Evolutionary conservation across 2,888 invertebrate species (phyloP).

Genomic region (Metalampra italica): DNA sequence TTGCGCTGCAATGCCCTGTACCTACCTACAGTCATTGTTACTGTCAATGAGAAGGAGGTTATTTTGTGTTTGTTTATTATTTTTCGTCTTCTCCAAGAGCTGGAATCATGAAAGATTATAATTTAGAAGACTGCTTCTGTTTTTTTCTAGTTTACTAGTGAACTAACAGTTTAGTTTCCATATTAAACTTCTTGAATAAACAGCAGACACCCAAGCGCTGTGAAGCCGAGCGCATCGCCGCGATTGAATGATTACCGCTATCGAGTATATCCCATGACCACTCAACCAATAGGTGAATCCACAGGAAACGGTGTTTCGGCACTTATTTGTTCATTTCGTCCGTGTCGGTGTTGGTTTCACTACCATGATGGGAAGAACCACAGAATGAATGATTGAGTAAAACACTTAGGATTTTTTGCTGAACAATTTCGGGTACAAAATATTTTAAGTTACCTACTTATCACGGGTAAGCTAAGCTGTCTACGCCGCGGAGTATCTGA

Average conservation of each 20-base stretch:
- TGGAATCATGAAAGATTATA: too few relatives aligned
- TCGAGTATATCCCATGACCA: background rate
- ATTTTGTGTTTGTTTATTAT: background rate
- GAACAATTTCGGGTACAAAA: too few relatives aligned
- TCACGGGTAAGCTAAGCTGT: too few relatives aligned
- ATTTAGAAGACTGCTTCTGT: background rate
- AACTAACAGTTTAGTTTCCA: too few relatives aligned
- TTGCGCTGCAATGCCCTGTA: slow-evolving; percentile 50
- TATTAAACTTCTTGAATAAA: background rate
- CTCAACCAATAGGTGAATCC: slow-evolving; percentile 5
- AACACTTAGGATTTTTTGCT: too few relatives aligned
- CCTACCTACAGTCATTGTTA: slow-evolving; percentile 17
- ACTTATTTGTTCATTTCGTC: slow-evolving; percentile 1
- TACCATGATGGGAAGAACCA: too few relatives aligned
- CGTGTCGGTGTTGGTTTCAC: slow-evolving; percentile 1
- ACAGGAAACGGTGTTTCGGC: slow-evolving; percentile 12
- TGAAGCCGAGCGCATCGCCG: slow-evolving; percentile 9
- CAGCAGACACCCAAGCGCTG: background rate
- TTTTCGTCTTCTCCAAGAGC: too few relatives aligned
- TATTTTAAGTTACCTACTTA: too few relatives aligned
- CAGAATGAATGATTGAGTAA: background rate
- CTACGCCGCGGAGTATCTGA: too few relatives aligned
- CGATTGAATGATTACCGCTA: slow-evolving; percentile 1
- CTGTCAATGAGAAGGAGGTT: background rate
- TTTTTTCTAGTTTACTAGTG: too few relatives aligned